Percentiles rank a stretch among this genome's conserved stretches.
Evolutionary conservation across 1,140 invertebrate genomes (phyloP).

Genomic region (Apis mellifera): Amel_HAv3.1 CM009941.2:10398501-10399000

Average conservation of each 20-base stretch:
- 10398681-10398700: slow-evolving; percentile 75
- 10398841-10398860: no score
- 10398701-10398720: slow-evolving; percentile 58
- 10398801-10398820: no score
- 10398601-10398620: slow-evolving; percentile 58
- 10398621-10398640: slow-evolving; percentile 69
- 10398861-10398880: no score
- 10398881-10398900: no score
- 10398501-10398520: slow-evolving; percentile 74
- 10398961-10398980: no score
- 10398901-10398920: no score
- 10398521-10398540: slow-evolving; percentile 59
- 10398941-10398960: no score
- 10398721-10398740: slow-evolving; percentile 57
- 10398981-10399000: no score
- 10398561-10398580: slow-evolving; percentile 80
- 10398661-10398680: slow-evolving; percentile 72
- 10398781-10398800: not conserved
- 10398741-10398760: not conserved
- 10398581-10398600: slow-evolving; percentile 56
- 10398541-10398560: slow-evolving; percentile 78
- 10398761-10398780: slow-evolving; percentile 35
- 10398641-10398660: slow-evolving; percentile 77
- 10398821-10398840: not conserved
- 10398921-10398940: no score